Conservation (phyloP, 2,888 invertebrate species). For the Drosophila dives region DNA sequence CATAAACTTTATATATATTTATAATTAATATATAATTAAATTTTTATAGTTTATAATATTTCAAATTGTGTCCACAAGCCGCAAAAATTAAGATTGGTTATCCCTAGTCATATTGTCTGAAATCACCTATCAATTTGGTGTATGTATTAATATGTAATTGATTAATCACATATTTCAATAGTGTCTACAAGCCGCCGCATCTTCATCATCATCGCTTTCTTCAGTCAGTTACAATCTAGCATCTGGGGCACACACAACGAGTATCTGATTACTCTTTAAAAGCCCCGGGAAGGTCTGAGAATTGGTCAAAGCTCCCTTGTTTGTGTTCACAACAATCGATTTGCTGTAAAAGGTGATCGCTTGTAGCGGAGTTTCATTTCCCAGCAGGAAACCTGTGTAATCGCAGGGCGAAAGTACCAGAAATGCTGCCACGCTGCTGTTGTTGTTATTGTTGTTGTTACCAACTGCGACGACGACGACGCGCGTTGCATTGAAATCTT, state of each 20-base stretch:
- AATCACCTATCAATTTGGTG: background rate
- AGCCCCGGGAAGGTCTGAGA: constrained; percentile 86
- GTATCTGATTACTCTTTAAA: constrained; percentile 83
- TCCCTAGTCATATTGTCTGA: background rate
- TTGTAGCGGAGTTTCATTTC: constrained; percentile 82
- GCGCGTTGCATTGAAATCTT: constrained; percentile 84
- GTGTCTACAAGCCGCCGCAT: background rate
- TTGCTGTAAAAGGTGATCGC: constrained; percentile 56
- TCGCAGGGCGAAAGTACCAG: constrained; percentile 85
- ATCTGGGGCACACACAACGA: constrained; percentile 85
- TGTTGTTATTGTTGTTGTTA: constrained; percentile 58
- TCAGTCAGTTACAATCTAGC: constrained; percentile 85
- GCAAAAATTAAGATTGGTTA: no score
- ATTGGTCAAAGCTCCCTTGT: constrained; percentile 80
- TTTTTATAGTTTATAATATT: no score
- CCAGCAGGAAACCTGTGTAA: constrained; percentile 85
- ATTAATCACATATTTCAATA: background rate
- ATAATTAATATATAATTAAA: no score
- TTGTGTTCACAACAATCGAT: constrained; percentile 45
- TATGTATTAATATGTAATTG: background rate
- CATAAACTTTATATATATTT: no score
- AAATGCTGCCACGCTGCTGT: constrained; percentile 77
- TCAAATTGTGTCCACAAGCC: no score
- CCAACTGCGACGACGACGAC: constrained; percentile 46
- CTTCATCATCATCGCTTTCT: constrained; percentile 13